phyloP scores from a whole-genome alignment of 2,888 invertebrate species.

The Carpatolechia fugitivella region DNA sequence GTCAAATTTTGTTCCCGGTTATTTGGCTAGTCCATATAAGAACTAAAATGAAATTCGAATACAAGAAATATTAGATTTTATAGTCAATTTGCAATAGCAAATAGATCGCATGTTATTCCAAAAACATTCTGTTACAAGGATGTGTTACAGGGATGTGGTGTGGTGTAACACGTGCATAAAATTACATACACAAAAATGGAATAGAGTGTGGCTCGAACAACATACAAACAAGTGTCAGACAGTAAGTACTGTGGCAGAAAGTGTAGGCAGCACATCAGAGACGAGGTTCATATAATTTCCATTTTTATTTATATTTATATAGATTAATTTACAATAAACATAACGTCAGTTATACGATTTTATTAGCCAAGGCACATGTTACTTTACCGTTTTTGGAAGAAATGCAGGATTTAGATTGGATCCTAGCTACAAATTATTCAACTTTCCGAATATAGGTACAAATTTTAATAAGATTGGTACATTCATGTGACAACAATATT shows the following conservation, averaged over 20 bases:
- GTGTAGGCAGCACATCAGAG: constrained; percentile 55
- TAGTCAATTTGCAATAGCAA: constrained; percentile 4
- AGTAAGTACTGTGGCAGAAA: constrained; percentile 23
- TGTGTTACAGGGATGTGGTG: too few relatives aligned
- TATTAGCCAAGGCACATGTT: constrained; percentile 77
- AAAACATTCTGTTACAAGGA: too few relatives aligned
- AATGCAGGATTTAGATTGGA: constrained; percentile 75
- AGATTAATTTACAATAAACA: constrained; percentile 54
- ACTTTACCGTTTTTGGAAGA: constrained; percentile 68
- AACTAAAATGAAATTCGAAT: not conserved
- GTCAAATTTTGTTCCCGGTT: constrained; percentile 4
- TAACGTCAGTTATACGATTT: constrained; percentile 64
- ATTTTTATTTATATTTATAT: constrained; percentile 36
- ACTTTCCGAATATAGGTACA: constrained; percentile 79
- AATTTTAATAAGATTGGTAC: constrained; percentile 78
- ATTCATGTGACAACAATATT: constrained; percentile 79
- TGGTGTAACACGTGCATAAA: not conserved
- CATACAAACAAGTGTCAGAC: constrained; percentile 12
- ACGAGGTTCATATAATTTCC: constrained; percentile 35
- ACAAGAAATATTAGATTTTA: not conserved
- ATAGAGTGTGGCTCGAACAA: constrained; percentile 2
- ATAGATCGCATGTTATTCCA: not conserved
- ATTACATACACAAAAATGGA: not conserved
- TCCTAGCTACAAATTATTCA: constrained; percentile 78
- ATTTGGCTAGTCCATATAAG: not conserved